Conservation (phyloP, 2,113 vertebrate species). For the Hystrix brachyura region DNA sequence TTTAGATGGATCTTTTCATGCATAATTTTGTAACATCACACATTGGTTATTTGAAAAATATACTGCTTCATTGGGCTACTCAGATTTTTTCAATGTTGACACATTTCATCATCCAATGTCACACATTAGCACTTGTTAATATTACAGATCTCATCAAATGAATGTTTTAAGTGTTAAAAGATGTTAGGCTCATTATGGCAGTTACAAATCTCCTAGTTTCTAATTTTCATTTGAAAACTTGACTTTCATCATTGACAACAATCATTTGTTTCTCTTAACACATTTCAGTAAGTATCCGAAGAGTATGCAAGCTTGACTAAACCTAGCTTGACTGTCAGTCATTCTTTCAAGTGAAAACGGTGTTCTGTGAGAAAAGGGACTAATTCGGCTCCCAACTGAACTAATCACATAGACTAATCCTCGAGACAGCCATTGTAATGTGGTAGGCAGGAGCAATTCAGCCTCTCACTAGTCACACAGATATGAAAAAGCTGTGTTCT, state of each 20-base stretch:
- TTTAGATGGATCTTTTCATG: background rate
- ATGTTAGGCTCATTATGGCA: background rate
- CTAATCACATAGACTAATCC: background rate
- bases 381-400: background rate
- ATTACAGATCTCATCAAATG: conserved; percentile 16
- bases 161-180: conserved; percentile 20
- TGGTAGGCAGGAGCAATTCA: background rate
- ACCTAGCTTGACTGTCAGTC: background rate
- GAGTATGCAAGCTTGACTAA: background rate
- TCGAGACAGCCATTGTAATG: background rate
- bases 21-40: background rate
- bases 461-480: background rate
- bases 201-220: background rate
- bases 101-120: background rate
- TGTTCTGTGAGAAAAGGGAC: background rate
- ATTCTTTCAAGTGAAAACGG: background rate
- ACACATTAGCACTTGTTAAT: conserved; percentile 36
- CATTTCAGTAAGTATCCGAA: background rate
- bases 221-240: conserved; percentile 46
- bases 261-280: background rate
- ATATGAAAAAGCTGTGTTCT: background rate
- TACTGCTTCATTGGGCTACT: background rate
- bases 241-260: background rate
- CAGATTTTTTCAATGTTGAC: conserved; percentile 32
- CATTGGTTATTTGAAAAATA: conserved; percentile 25